These are phyloP conservation scores for Chymomyza caudatula DNA, from an alignment of 2,888 invertebrate genomes.

Conservation along the genomic window DNA sequence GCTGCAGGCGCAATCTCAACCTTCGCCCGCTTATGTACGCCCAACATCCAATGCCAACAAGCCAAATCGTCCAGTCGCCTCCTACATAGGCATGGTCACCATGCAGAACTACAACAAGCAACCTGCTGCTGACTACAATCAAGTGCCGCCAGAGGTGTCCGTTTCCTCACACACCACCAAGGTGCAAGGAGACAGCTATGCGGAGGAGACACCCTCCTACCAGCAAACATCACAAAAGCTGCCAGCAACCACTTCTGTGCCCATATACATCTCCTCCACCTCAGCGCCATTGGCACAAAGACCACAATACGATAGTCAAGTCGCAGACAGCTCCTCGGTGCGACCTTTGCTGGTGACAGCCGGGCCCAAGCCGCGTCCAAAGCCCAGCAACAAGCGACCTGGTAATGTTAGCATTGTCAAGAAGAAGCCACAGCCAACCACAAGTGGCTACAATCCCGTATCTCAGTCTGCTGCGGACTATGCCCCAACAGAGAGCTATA, in stretches of 20 bases:
- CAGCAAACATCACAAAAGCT: constrained; percentile 43
- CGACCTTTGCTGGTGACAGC: constrained; percentile 78
- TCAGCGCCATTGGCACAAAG: constrained; percentile 44
- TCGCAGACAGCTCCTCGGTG: constrained; percentile 35
- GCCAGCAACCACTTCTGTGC: constrained; percentile 22
- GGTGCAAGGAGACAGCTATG: constrained; percentile 60
- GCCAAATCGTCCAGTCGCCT: constrained; percentile 55
- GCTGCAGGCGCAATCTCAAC: constrained; percentile 10
- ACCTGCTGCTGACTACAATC: constrained; percentile 29
- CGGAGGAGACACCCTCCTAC: constrained; percentile 37
- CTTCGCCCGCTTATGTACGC: constrained; percentile 42
- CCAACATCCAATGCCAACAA: constrained; percentile 42
- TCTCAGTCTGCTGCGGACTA: constrained; percentile 1
- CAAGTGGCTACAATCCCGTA: constrained; percentile 32
- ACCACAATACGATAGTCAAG: constrained; percentile 39
- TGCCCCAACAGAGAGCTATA: constrained; percentile 16
- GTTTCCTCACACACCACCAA: constrained; percentile 73
- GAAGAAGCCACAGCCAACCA: constrained; percentile 22
- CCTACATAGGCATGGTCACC: constrained; percentile 68
- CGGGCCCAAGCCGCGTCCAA: constrained; percentile 71
- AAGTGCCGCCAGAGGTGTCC: constrained; percentile 68
- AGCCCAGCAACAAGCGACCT: constrained; percentile 56
- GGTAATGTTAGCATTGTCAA: constrained; percentile 25
- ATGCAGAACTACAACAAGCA: constrained; percentile 64
- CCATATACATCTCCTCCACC: constrained; percentile 39